Evolutionary conservation across 2,113 vertebrate genomes (phyloP), one percentile per base, ranked within the genome.

Genomic region (Diphyllodes magnificus): DNA sequence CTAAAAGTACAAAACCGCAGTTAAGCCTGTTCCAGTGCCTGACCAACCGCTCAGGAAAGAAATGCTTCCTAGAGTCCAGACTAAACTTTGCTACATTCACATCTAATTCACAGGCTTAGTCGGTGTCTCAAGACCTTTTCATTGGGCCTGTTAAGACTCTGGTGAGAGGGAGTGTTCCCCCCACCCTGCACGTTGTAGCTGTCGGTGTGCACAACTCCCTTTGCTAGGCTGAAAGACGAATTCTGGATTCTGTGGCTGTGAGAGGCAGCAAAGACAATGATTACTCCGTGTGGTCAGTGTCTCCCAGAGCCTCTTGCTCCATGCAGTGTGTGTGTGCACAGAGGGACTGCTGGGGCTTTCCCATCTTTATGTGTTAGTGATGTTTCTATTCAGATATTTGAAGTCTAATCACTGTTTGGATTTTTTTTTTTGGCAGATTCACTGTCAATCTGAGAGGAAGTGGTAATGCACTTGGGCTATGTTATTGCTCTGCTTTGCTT

Each of bases 161-260:
- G n/a, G 10, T 27, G 59, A 79, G 45, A 82, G 47, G 23, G 39
- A 53, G 39, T 1, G 0, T 15, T 66, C 10, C 35, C 31, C 16
- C 24, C 23, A 68, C 9, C 37, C 14, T 3, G 0, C 2, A 0
- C 7, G 7, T 13, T 14, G 3, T 2, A 47, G 51, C 33, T 75
- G 8, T 23, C 44, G 44, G 31, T 10, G 47, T 35, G 42, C 2
- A 1, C 25, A 51, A 27, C 18, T 85, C 24, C 30, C 10, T 51
- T 18, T 35, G 56, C 45, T 14, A 7, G 19, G 47, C n/a, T 39
- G 27, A 47, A 44, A 33, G 19, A 63, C 7, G 13, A 56, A 47
- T 56, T 44, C 37, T 9, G 23, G 24, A 6, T 56, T 53, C 21
- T 25, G 0, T 5, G 10, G 14, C 65, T 53, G 56, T 15, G 60